These are phyloP conservation scores for Callyntrura guangdongensis DNA, from an alignment of 2,888 invertebrate species.

Conservation along the genomic window DNA sequence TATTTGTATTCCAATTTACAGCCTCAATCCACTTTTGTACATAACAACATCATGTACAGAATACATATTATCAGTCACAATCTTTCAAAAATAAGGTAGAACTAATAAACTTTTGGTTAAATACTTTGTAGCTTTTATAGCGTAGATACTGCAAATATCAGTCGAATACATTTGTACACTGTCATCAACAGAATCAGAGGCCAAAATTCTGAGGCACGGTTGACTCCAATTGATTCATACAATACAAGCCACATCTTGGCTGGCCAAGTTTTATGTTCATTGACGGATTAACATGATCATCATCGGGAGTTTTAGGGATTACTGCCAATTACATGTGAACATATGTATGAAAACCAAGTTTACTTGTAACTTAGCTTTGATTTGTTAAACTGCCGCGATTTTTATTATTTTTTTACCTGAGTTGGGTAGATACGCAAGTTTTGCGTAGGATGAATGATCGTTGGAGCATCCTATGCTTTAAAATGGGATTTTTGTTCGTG, in stretches of 20 bases:
- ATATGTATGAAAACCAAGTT: conserved; percentile 11
- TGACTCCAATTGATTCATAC: conserved; percentile 29
- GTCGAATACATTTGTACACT: not conserved
- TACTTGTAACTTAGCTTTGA: not conserved
- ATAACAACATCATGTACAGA: not conserved
- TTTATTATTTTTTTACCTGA: conserved; percentile 14
- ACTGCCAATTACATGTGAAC: conserved; percentile 31
- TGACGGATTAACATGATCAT: conserved; percentile 52
- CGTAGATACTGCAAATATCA: too few species aligned
- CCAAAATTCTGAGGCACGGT: conserved; percentile 65
- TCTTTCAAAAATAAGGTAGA: not conserved
- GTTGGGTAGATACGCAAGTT: not conserved
- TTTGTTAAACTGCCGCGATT: conserved; percentile 42
- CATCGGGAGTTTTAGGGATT: conserved; percentile 36
- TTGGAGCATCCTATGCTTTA: not conserved
- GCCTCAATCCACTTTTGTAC: conserved; percentile 15
- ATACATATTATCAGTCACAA: not conserved
- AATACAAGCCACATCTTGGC: not conserved
- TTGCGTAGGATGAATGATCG: conserved; percentile 28
- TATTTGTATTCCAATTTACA: conserved; percentile 24
- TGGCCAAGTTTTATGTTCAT: conserved; percentile 19
- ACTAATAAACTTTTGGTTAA: conserved; percentile 9
- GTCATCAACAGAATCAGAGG: conserved; percentile 32
- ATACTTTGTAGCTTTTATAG: not conserved
- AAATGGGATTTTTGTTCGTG: not conserved